phyloP scores from a whole-genome alignment of 2,888 invertebrate species.

The Andrena praecox region DNA sequence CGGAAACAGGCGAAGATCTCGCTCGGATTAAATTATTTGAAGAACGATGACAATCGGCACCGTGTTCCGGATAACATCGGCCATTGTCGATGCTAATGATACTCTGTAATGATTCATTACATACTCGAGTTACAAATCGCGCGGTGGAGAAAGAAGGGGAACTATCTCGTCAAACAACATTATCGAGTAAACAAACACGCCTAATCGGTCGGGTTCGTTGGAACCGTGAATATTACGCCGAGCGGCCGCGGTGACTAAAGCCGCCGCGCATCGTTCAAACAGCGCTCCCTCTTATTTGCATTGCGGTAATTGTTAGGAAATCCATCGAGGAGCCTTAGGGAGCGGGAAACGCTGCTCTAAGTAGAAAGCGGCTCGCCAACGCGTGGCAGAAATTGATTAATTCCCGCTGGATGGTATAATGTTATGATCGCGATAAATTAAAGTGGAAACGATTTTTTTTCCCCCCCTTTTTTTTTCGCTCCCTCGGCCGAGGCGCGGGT shows the following conservation, averaged over 20 bases:
- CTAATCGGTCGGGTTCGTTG: slow-evolving; percentile 19
- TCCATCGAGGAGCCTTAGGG: slow-evolving; percentile 3
- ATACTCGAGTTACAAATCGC: background rate
- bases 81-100: slow-evolving; percentile 26
- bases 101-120: slow-evolving; percentile 39
- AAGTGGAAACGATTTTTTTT: slow-evolving; percentile 53
- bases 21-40: slow-evolving; percentile 7
- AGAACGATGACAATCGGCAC: slow-evolving; percentile 11
- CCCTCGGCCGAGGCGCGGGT: slow-evolving; percentile 20
- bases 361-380: slow-evolving; percentile 55
- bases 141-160: background rate
- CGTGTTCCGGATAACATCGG: slow-evolving; percentile 3
- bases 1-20: background rate
- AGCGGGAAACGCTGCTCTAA: slow-evolving; percentile 29
- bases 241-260: slow-evolving; percentile 1
- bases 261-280: background rate
- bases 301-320: slow-evolving; percentile 30
- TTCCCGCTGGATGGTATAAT: slow-evolving; percentile 54
- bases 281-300: slow-evolving; percentile 17
- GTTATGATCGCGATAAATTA: slow-evolving; percentile 63
- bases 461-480: background rate
- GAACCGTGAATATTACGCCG: slow-evolving; percentile 13
- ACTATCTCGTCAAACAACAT: slow-evolving; percentile 33
- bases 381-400: slow-evolving; percentile 58
- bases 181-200: slow-evolving; percentile 30